Conservation (phyloP, 2,888 invertebrate genomes). For the Eristalis arbustorum region DNA sequence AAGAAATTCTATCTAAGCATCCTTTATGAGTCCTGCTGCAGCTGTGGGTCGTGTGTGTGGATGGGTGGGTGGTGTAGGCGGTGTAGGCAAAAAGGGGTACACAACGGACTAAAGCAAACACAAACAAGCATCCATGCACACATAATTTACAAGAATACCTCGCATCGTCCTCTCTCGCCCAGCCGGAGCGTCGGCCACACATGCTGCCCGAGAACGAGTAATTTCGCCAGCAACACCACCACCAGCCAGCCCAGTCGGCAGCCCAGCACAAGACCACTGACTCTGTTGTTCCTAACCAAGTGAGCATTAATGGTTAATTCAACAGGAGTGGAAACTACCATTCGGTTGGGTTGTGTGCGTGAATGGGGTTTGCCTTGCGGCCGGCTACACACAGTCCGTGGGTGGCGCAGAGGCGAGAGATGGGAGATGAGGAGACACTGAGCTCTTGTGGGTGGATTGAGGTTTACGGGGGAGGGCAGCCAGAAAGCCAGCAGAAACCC, state of each 20-base stretch:
- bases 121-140: slow-evolving; percentile 64
- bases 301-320: slow-evolving; percentile 69
- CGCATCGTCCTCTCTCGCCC: slow-evolving; percentile 2
- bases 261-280: slow-evolving; percentile 3
- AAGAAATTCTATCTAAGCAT: slow-evolving; percentile 49
- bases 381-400: background rate
- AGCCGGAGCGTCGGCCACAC: slow-evolving; percentile 33
- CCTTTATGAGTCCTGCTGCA: slow-evolving; percentile 14
- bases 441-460: background rate
- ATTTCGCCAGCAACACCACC: slow-evolving; percentile 33
- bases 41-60: background rate
- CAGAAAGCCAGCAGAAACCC: slow-evolving; percentile 34
- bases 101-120: slow-evolving; percentile 56
- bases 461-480: background rate
- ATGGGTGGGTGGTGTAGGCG: background rate
- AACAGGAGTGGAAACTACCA: slow-evolving; percentile 54
- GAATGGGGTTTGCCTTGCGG: slow-evolving; percentile 22
- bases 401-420: too few relatives aligned
- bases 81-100: slow-evolving; percentile 19
- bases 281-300: slow-evolving; percentile 53
- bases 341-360: slow-evolving; percentile 10
- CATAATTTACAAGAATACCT: slow-evolving; percentile 64
- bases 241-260: slow-evolving; percentile 1
- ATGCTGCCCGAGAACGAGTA: slow-evolving; percentile 47
- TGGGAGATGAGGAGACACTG: too few relatives aligned